phyloP scores from a whole-genome alignment of 2,888 invertebrate species.

The Plutella xylostella region DNA sequence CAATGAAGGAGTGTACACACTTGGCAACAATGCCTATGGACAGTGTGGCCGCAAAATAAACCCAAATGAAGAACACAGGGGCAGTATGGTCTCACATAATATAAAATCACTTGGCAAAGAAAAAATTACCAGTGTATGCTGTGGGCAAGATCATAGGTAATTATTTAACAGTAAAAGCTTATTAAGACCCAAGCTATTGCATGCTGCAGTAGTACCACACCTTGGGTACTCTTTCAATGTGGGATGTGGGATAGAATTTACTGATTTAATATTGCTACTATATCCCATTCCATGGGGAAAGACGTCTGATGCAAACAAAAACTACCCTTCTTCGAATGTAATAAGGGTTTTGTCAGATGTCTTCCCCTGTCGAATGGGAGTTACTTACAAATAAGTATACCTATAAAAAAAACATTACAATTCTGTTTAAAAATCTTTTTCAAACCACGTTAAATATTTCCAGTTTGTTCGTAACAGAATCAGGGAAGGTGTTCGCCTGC shows the following conservation, averaged over 20 bases:
- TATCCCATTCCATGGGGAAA: no score
- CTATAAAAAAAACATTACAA: background rate
- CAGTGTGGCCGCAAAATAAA: constrained; percentile 91
- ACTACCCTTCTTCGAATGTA: no score
- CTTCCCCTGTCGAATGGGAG: no score
- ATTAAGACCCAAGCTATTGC: no score
- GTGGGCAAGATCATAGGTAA: constrained; percentile 93
- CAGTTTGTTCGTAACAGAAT: constrained; percentile 81
- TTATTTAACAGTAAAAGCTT: background rate
- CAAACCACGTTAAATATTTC: no score
- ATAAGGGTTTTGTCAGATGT: no score
- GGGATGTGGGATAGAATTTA: no score
- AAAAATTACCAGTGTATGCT: constrained; percentile 75
- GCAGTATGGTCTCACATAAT: constrained; percentile 74
- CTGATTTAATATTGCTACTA: no score
- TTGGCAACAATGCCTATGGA: constrained; percentile 94
- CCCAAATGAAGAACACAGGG: constrained; percentile 78
- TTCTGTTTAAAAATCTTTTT: background rate
- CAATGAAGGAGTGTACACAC: constrained; percentile 81
- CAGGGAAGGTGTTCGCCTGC: constrained; percentile 86
- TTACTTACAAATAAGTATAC: no score
- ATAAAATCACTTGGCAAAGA: constrained; percentile 74
- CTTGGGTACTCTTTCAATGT: no score
- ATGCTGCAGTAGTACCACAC: no score
- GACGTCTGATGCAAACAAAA: no score